Conservation (phyloP, 2,113 vertebrate species). For the Chunga burmeisteri region DNA sequence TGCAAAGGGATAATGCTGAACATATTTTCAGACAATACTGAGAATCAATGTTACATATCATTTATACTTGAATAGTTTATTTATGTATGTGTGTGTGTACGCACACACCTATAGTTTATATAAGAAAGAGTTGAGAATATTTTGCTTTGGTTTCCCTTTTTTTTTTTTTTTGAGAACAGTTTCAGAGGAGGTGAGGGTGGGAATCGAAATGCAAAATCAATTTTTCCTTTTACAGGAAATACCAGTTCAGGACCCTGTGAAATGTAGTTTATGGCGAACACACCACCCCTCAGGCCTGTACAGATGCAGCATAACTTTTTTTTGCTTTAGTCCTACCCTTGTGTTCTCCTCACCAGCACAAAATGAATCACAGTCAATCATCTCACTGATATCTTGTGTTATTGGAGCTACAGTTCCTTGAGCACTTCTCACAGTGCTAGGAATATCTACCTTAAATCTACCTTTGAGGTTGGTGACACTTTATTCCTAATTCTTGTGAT, state of each 20-base stretch:
- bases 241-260: neutral
- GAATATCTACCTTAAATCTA: neutral
- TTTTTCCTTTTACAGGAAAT: conserved; percentile 17
- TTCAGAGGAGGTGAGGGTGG: neutral
- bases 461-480: neutral
- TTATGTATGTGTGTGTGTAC: neutral
- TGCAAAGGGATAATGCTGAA: neutral
- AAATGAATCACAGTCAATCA: conserved; percentile 30
- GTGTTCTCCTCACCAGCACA: neutral
- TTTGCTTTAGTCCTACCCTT: neutral
- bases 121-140: neutral
- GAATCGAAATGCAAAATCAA: neutral
- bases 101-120: neutral
- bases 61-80: neutral
- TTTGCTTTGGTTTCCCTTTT: neutral
- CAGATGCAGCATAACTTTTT: neutral
- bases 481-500: neutral
- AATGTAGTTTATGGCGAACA: neutral
- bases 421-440: neutral
- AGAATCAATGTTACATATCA: neutral
- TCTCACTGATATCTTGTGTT: neutral
- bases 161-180: neutral
- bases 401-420: neutral
- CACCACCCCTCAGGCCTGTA: neutral
- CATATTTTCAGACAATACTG: neutral